phyloP scores from a whole-genome alignment of 2,888 invertebrate species.

The Blera fallax region DNA sequence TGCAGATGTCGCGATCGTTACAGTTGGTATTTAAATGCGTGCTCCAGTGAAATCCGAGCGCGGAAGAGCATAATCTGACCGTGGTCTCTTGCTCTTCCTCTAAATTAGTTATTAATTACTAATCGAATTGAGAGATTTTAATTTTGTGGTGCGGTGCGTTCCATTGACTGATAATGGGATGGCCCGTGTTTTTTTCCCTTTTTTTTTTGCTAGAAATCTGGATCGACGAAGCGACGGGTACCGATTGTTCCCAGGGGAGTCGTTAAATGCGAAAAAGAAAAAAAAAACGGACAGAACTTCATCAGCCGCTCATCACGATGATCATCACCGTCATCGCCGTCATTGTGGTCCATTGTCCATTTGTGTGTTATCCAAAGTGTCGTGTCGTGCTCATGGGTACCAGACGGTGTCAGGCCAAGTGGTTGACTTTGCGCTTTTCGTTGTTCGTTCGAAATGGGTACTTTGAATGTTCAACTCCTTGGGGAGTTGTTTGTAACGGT shows the following conservation, averaged over 20 bases:
- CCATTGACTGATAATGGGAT: conserved; percentile 35
- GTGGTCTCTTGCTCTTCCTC: conserved; percentile 65
- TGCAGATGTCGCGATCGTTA: conserved; percentile 28
- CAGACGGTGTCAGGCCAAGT: conserved; percentile 79
- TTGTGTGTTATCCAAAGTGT: conserved; percentile 58
- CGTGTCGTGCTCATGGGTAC: conserved; percentile 74
- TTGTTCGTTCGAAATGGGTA: conserved; percentile 21
- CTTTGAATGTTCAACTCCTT: conserved; percentile 42
- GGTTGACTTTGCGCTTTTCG: conserved; percentile 20
- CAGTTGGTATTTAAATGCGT: conserved; percentile 47
- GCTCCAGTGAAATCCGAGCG: conserved; percentile 47
- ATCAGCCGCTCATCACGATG: conserved; percentile 60
- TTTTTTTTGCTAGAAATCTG: conserved; percentile 47
- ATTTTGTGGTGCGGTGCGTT: conserved; percentile 27
- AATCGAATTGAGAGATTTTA: conserved; percentile 58
- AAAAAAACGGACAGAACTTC: conserved; percentile 34
- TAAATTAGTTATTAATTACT: conserved; percentile 68
- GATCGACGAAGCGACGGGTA: conserved; percentile 64
- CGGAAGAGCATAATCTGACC: conserved; percentile 73
- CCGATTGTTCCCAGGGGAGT: conserved; percentile 73
- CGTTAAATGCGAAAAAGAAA: conserved; percentile 72
- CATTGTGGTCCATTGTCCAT: conserved; percentile 60
- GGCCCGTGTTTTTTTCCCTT: conserved; percentile 18
- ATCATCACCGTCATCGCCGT: conserved; percentile 44
- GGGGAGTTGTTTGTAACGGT: conserved; percentile 50